Evolutionary conservation across 2,797 vertebrate genomes (phyloP).

Genomic region (Bradypodion pumilum): DNA sequence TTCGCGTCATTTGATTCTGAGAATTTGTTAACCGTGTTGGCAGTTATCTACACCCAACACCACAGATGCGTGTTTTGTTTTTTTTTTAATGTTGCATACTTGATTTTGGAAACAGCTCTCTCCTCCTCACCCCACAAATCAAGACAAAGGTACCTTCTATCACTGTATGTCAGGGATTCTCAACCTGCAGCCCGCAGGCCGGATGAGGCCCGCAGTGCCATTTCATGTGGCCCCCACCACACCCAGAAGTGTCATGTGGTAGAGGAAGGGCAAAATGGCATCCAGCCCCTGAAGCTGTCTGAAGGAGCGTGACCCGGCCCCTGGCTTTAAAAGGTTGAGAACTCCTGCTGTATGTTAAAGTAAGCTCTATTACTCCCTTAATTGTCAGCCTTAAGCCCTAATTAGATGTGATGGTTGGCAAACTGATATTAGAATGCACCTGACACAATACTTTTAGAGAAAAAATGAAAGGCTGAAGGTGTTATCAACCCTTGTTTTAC

Average conservation of each 20-base stretch:
- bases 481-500: background rate
- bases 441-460: too few species aligned
- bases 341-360: too few species aligned
- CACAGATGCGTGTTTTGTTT: background rate
- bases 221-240: too few species aligned
- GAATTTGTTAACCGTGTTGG: constrained; percentile 32
- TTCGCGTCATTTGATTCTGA: constrained; percentile 33
- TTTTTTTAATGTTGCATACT: background rate
- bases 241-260: too few species aligned
- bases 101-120: background rate
- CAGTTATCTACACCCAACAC: constrained; percentile 18
- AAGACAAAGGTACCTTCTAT: background rate
- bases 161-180: too few species aligned
- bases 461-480: background rate
- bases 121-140: background rate
- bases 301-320: too few species aligned
- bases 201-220: too few species aligned
- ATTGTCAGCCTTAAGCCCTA: too few species aligned
- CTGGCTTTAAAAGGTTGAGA: too few species aligned
- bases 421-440: background rate
- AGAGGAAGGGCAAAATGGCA: too few species aligned
- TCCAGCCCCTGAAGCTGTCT: too few species aligned
- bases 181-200: too few species aligned
- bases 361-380: background rate
- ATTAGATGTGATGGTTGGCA: background rate